phyloP scores from a whole-genome alignment of 2,797 vertebrate genomes.

The Amblyopsis hoosieri region DNA sequence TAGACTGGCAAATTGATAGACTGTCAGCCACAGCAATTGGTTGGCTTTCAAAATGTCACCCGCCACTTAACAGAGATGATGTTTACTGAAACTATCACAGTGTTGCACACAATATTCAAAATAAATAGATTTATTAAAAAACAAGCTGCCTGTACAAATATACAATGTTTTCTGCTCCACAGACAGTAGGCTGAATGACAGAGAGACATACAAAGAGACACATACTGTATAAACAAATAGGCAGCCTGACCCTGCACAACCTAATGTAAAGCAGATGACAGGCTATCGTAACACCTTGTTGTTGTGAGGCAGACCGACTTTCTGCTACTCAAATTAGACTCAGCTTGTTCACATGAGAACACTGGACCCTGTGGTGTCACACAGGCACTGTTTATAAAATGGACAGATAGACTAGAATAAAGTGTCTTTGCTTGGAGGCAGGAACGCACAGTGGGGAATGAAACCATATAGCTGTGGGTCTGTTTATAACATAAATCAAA shows the following conservation, averaged over 20 bases:
- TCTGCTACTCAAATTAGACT: constrained; percentile 10
- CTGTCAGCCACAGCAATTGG: too few species aligned
- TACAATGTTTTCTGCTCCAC: neutral
- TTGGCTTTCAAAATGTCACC: too few species aligned
- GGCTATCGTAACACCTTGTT: constrained; percentile 18
- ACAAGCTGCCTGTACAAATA: neutral
- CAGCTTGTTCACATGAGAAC: constrained; percentile 12
- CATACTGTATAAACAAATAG: neutral
- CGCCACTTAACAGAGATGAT: too few species aligned
- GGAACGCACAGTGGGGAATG: neutral
- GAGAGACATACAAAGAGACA: neutral
- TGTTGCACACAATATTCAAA: too few species aligned
- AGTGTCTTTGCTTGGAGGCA: neutral
- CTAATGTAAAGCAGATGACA: neutral
- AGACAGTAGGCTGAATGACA: neutral
- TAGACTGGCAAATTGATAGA: too few species aligned
- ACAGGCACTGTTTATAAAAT: neutral
- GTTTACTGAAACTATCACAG: too few species aligned
- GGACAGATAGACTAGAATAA: neutral
- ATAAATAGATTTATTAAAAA: too few species aligned
- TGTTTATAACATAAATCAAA: too few species aligned
- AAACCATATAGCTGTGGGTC: neutral
- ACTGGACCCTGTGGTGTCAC: constrained; percentile 24
- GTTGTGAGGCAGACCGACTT: constrained; percentile 3
- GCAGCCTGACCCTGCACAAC: neutral